These are phyloP conservation scores for Drosophila serrata DNA, from an alignment of 1,140 invertebrate species.

Conservation along the genomic window DNA sequence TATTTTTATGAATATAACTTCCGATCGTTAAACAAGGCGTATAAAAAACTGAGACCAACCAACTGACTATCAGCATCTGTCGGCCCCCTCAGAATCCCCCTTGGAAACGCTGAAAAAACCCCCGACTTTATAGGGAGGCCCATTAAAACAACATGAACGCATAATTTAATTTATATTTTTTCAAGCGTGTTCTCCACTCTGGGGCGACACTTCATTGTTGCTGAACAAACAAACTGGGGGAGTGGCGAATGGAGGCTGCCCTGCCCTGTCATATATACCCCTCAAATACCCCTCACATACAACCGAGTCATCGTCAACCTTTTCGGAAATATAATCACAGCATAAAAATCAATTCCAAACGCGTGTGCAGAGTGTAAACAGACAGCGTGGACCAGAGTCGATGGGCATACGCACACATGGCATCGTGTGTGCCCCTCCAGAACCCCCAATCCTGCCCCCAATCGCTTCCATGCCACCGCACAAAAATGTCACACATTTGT, in stretches of 20 bases:
- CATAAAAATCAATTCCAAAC: conserved; percentile 84
- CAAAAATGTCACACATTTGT: conserved; percentile 84
- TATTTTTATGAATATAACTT: conserved; percentile 84
- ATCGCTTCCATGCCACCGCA: conserved; percentile 49
- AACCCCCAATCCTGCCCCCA: conserved; percentile 19
- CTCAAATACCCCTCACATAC: conserved; percentile 14
- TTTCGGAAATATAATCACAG: conserved; percentile 84
- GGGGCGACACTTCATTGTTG: conserved; percentile 81
- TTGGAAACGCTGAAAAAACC: conserved; percentile 12
- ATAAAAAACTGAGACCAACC: conserved; percentile 55
- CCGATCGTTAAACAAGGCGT: conserved; percentile 81
- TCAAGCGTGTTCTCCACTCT: conserved; percentile 70
- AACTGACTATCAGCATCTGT: conserved; percentile 55
- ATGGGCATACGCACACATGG: conserved; percentile 48
- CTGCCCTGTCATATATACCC: conserved; percentile 23
- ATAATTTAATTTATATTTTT: conserved; percentile 84
- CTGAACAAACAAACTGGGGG: conserved; percentile 60
- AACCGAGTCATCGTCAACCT: conserved; percentile 75
- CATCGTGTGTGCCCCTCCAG: conserved; percentile 16
- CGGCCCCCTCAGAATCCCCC: conserved; percentile 31
- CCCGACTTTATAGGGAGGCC: conserved; percentile 38
- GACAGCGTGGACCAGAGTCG: conserved; percentile 53
- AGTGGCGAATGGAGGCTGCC: conserved; percentile 16
- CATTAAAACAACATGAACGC: conserved; percentile 84
- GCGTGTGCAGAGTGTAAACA: conserved; percentile 80